Conservation (phyloP, 2,797 vertebrate genomes). For the Saxicola maurus region DNA sequence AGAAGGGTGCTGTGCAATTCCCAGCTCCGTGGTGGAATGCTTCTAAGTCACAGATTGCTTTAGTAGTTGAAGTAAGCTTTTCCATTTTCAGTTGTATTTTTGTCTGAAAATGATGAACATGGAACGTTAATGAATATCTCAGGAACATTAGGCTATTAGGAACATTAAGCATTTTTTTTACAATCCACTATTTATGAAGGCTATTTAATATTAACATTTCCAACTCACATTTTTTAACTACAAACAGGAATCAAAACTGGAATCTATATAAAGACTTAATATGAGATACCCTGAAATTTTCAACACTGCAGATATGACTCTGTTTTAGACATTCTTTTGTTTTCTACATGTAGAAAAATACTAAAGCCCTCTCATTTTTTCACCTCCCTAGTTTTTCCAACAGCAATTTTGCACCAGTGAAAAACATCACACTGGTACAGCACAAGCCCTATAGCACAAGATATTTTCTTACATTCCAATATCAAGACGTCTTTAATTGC, state of each 20-base stretch:
- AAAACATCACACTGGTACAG: not conserved
- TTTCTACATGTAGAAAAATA: not conserved
- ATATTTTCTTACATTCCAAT: not conserved
- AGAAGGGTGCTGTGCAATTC: constrained; percentile 69
- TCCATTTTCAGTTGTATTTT: constrained; percentile 87
- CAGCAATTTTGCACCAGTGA: not conserved
- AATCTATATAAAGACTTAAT: not conserved
- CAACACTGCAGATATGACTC: not conserved
- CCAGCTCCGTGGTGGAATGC: constrained; percentile 73
- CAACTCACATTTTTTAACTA: not conserved
- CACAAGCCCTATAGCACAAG: not conserved
- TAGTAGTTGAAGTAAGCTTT: constrained; percentile 79
- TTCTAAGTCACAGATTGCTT: constrained; percentile 85
- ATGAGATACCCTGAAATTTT: not conserved
- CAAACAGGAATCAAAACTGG: not conserved
- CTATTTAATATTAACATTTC: not conserved
- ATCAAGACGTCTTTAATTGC: not conserved
- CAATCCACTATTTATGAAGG: not conserved
- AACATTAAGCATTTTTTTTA: not conserved
- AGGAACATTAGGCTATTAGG: not conserved
- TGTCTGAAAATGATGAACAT: constrained; percentile 66
- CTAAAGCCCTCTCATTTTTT: not conserved
- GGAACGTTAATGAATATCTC: not conserved
- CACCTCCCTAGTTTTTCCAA: not conserved
- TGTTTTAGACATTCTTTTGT: not conserved